Evolutionary conservation across 2,797 vertebrate species (phyloP), one percentile per base, ranked within the genome.

Genomic region (Periophthalmus magnuspinnatus): DNA sequence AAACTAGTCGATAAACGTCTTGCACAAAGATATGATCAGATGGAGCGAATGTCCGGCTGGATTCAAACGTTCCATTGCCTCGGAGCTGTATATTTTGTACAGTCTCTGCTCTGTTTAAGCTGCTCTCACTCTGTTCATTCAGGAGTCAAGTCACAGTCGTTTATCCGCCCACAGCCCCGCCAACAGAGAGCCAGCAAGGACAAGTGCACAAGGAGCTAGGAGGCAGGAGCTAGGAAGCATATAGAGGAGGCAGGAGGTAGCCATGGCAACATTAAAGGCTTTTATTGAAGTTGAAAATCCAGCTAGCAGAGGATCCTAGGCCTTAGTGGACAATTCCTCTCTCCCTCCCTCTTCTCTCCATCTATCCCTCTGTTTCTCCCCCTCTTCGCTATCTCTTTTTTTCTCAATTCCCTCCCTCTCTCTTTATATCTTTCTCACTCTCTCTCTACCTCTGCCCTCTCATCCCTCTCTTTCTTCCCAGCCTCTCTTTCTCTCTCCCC

Each of bases 221-320:
- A 45, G 41, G 3, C 14, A 45, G 41, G 41, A 45, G 41, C 13
- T 45, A 45, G 41, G 41, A 45, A 14, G 41, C 41, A 16, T 16
- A 45, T 4, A 16, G 69, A 81, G 77, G 75, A 77, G 81, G 81
- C 86, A 84, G 74, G 70, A 78, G 84, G 88, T 92, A 76, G 71
- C 84, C 88, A 92, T 92, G 77, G 90, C 87, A 92, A 94, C 93
- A 89, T 80, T 56, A 24, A 57, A 75, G 84, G 80, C 83, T 88
- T 91, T 89, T 86, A 87, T 85, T 83, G 79, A 86, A 79, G 82
- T 87, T 78, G 79, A 24, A 87, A 84, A 87, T 85, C 84, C 84
- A 72, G 79, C 79, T 82, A 68, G 71, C 74, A 74, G 80, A 60
- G 3, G n/a, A 48, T 50, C 11, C 45, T 78, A 71, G 58, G 38